A percentile compares a stretch with the other conserved stretches of the same genome.
phyloP scores from a whole-genome alignment of 2,888 invertebrate species.

The Coenonympha arcania region DNA sequence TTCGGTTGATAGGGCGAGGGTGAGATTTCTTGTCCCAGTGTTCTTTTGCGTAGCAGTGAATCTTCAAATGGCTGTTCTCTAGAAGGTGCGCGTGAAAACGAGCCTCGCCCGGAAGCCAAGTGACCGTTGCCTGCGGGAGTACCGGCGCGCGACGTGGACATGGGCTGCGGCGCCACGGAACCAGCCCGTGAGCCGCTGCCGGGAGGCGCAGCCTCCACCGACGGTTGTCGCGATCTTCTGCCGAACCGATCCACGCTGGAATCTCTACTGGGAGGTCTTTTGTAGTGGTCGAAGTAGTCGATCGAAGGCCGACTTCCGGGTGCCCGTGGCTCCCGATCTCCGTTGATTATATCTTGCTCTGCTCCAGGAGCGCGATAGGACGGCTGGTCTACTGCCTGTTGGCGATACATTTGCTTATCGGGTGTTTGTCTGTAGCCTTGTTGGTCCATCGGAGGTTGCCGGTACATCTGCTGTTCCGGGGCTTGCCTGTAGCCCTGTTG shows the following conservation, averaged over 20 bases:
- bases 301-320: constrained; percentile 77
- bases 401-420: constrained; percentile 45
- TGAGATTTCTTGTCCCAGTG: constrained; percentile 89
- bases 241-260: constrained; percentile 88
- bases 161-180: constrained; percentile 82
- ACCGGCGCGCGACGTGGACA: constrained; percentile 78
- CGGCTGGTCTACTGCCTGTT: constrained; percentile 48
- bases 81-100: constrained; percentile 66
- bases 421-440: constrained; percentile 43
- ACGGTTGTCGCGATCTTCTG: constrained; percentile 84
- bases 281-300: constrained; percentile 96
- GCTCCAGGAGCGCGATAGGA: constrained; percentile 58
- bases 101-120: constrained; percentile 76
- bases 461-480: constrained; percentile 52
- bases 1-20: constrained; percentile 91
- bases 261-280: constrained; percentile 90
- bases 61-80: constrained; percentile 85
- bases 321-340: constrained; percentile 56
- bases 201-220: constrained; percentile 78
- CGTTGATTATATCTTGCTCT: constrained; percentile 59
- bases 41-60: constrained; percentile 83
- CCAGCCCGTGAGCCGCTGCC: constrained; percentile 77
- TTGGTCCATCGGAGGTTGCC: constrained; percentile 46
- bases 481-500: constrained; percentile 68
- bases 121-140: constrained; percentile 78